These are phyloP conservation scores for Ceratina calcarata DNA, from an alignment of 1,140 invertebrate species.

Conservation along the genomic window DNA sequence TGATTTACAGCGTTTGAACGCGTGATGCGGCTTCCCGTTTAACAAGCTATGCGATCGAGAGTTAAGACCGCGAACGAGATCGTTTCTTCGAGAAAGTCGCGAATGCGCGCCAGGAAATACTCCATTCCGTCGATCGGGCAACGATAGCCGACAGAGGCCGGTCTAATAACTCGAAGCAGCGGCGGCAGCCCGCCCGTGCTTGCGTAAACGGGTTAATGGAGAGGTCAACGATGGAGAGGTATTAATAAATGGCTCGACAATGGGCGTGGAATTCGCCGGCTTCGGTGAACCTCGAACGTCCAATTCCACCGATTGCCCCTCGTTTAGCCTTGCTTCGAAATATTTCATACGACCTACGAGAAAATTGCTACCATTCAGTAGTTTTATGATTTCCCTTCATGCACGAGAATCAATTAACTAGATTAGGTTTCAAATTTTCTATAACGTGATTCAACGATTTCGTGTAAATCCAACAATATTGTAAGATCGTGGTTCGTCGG, in stretches of 20 bases:
- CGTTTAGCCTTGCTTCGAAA: background rate
- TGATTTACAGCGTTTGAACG: constrained; percentile 55
- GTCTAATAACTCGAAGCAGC: constrained; percentile 51
- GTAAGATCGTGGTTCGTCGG: no score
- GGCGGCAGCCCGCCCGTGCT: constrained; percentile 37
- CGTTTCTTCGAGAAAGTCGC: constrained; percentile 62
- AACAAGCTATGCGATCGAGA: constrained; percentile 62
- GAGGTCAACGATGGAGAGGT: constrained; percentile 61
- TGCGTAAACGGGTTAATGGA: constrained; percentile 65
- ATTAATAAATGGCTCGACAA: constrained; percentile 63
- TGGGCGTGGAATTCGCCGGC: constrained; percentile 54
- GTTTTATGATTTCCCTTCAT: no score
- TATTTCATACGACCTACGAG: background rate
- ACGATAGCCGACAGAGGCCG: constrained; percentile 52
- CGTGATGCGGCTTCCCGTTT: constrained; percentile 44
- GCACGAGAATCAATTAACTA: no score
- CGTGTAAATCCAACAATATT: no score
- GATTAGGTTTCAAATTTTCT: no score
- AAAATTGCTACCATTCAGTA: no score
- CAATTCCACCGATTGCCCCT: constrained; percentile 36
- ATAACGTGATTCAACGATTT: no score
- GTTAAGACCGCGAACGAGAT: constrained; percentile 64
- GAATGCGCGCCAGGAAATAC: constrained; percentile 51
- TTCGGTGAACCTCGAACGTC: constrained; percentile 33
- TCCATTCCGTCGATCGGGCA: constrained; percentile 41